Base-by-base conservation (phyloP, 2,797 vertebrate genomes). In the Rhinichthys osculus region DNA sequence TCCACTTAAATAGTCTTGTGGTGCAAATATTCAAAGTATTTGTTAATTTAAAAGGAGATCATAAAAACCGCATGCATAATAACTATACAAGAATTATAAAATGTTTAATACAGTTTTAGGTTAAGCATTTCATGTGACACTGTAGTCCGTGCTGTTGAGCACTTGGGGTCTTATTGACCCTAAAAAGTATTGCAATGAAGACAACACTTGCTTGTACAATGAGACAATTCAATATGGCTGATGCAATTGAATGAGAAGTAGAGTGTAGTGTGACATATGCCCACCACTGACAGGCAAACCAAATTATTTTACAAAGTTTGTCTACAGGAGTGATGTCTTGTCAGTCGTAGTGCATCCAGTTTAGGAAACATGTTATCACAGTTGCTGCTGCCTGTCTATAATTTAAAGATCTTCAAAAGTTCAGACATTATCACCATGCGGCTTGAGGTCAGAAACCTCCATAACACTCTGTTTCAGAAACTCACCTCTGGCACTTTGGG, bases 401-500 rank as follows among this genome's bases (percentile, higher is more conserved):
- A 30, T 71, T 19, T n/a, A 59, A 66, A 50, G 33, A 33, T 38
- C 14, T 38, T 67, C 10, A 50, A 67, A 69, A 35, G 16, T 7
- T 30, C 30, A 77, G n/a, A 23, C 5, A 23, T 10, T 30, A 69
- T 19, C 23, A 84, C 6, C 30, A 21, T 50, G 47, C 27, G 23
- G 38, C n/a, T 21, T 4, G 40, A n/a, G 47, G 30, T 62, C n/a
- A 23, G 82, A 38, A 64, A 33, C 23, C 10, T 16, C 3, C 52
- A 40, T 27, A 30, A 19, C 8, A n/a, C 1, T 16, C 1, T 7
- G 44, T 62, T 23, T 23, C 14, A 21, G 64, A 0, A 23, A 90
- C 96, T 93, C 76, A 99, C 98, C 97, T 99, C 97, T 73, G 98
- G 98, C 89, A 95, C 93, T 93, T 95, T 97, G 11, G 95, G 94